Base-by-base conservation (phyloP, 2,888 invertebrate genomes). In the Aphelenchoides bicaudatus region DNA sequence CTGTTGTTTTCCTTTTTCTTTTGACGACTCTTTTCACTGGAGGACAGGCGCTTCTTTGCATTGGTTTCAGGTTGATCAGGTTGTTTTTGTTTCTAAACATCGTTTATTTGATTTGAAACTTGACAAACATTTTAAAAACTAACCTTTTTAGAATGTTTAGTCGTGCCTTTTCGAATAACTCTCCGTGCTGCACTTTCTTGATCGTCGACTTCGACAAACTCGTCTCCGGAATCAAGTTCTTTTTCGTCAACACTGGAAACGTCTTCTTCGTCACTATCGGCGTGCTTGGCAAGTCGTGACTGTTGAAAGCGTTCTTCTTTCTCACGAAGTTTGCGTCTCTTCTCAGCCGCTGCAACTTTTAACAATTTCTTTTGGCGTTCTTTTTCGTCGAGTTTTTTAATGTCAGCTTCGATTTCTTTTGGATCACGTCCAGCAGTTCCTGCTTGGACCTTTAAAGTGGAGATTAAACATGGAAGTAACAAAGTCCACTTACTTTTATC, bases 401-500 rank as follows among this genome's bases (percentile, higher is more conserved):
- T 66, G 16, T 64, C 64, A n/a, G 59, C 39, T n/a, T 48, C 66
- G 37, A 64, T 56, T 50, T 64, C 64, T 31, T 63, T 64, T 3
- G 43, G 37, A 43, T 66, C 61, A 5, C 64, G 56, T 13, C 64
- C 64, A 2, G 64, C 66, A 38, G 34, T 34, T 8, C 57, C 64
- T 10, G 48, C 52, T n/a, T 43, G 50, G 10, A 58, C 63, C 63
- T 62, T n/a, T 38, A 62, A 63, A n/a, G 6, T 10, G 3, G 19
- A 1, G 25, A 13, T 37, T 5, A 21, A 13, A 19, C 27, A 58
- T 21, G 28, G n/a, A 19, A 21, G 28, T 4, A 4, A 19, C 16
- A 25, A 27, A 61, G 19, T 16, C 21, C 4, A 39, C n/a, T 27
- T 1, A 59, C 59, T n/a, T 59, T 59, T 13, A 59, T 16, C 61